phyloP scores from a whole-genome alignment of 1,140 invertebrate species.

The Bombus superbus region DNA sequence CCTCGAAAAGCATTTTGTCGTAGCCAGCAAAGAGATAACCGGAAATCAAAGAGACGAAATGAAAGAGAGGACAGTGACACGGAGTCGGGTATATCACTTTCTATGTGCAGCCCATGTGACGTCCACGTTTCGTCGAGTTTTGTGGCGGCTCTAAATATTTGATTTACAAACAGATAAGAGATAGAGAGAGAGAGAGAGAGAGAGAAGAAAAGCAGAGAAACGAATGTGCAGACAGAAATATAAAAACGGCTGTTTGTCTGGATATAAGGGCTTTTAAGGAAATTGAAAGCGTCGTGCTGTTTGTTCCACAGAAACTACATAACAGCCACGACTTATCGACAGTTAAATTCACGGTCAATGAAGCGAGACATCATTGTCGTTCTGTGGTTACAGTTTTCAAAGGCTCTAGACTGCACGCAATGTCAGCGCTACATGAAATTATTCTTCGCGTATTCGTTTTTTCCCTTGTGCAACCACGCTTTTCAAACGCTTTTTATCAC shows the following conservation, averaged over 20 bases:
- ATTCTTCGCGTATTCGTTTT: neutral
- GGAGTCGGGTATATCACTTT: too few relatives aligned
- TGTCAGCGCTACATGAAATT: neutral
- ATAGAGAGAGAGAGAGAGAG: neutral
- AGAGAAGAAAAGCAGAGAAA: neutral
- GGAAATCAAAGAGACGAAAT: conserved; percentile 47
- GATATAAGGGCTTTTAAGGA: conserved; percentile 63
- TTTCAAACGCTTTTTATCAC: neutral
- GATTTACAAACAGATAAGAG: conserved; percentile 43
- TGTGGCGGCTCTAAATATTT: conserved; percentile 34
- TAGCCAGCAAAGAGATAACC: conserved; percentile 45
- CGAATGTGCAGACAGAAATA: conserved; percentile 1
- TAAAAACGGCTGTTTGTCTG: conserved; percentile 21
- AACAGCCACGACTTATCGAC: conserved; percentile 34
- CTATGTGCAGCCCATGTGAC: neutral
- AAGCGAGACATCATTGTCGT: conserved; percentile 61
- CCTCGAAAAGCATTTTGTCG: conserved; percentile 37
- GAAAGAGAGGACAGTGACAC: conserved; percentile 3
- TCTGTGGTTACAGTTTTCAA: conserved; percentile 41
- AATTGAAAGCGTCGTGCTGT: conserved; percentile 62
- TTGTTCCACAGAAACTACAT: conserved; percentile 38
- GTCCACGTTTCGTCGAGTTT: conserved; percentile 21
- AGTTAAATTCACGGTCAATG: conserved; percentile 61
- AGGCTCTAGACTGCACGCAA: conserved; percentile 11
- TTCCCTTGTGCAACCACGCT: neutral